Evolutionary conservation across 1,140 invertebrate species (phyloP).

Genomic region (Cotesia chilonis): DNA sequence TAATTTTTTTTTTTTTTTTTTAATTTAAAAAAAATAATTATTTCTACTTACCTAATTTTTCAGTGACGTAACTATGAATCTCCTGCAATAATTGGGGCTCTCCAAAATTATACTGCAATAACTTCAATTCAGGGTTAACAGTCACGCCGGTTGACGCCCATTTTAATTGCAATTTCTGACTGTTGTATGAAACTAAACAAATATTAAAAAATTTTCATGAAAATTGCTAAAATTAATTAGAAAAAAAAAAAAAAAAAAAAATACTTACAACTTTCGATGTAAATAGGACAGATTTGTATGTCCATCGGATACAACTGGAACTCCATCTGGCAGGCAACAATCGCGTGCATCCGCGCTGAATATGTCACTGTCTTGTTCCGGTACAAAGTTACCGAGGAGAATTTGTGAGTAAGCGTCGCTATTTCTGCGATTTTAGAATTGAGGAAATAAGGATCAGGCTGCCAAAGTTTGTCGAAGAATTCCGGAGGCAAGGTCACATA

Average conservation of each 20-base stretch:
- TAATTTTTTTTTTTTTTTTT: no score
- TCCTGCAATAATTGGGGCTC: constrained; percentile 75
- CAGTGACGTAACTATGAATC: constrained; percentile 74
- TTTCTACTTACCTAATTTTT: constrained; percentile 71
- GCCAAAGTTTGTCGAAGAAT: constrained; percentile 85
- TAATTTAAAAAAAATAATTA: background rate
- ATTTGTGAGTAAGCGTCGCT: constrained; percentile 80
- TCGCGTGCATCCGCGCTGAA: constrained; percentile 81
- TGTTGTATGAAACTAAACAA: constrained; percentile 76
- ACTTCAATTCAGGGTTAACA: constrained; percentile 79
- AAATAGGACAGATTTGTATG: constrained; percentile 81
- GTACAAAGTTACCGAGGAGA: constrained; percentile 80
- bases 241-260: no score
- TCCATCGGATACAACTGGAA: constrained; percentile 87
- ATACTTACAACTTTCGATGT: constrained; percentile 84
- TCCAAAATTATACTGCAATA: constrained; percentile 80
- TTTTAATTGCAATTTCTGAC: constrained; percentile 74
- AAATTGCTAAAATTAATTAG: no score
- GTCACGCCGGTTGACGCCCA: constrained; percentile 76
- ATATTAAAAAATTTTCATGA: no score
- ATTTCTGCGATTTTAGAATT: constrained; percentile 87
- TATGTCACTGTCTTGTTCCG: constrained; percentile 82
- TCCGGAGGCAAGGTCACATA: constrained; percentile 80
- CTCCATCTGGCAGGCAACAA: constrained; percentile 87
- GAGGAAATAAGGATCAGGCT: constrained; percentile 85